phyloP scores from a whole-genome alignment of 1,140 invertebrate genomes.

The Pygmarrhopalites habei region DNA sequence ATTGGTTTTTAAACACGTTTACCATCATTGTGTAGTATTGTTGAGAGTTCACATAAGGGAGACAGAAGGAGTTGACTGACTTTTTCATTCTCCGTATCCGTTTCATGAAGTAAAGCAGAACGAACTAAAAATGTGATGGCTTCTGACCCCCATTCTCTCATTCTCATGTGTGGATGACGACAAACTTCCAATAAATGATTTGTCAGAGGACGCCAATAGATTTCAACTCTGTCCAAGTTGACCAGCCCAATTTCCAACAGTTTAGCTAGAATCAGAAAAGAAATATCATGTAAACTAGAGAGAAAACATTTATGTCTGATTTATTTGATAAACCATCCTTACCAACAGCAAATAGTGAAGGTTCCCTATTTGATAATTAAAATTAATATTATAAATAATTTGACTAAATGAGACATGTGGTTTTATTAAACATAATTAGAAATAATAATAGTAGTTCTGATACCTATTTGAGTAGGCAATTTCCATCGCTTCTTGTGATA shows the following conservation, averaged over 20 bases:
- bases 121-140: slow-evolving; percentile 91
- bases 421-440: background rate
- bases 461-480: slow-evolving; percentile 82
- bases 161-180: slow-evolving; percentile 86
- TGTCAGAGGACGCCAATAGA: slow-evolving; percentile 93
- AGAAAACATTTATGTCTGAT: background rate
- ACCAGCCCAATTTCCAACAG: slow-evolving; percentile 91
- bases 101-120: slow-evolving; percentile 69
- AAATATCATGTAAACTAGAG: slow-evolving; percentile 43
- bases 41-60: slow-evolving; percentile 82
- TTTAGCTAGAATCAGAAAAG: too few relatives aligned
- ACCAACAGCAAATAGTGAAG: slow-evolving; percentile 11
- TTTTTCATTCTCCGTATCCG: slow-evolving; percentile 52
- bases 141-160: slow-evolving; percentile 96
- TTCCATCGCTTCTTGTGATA: slow-evolving; percentile 96
- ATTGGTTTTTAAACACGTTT: too few relatives aligned
- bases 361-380: too few relatives aligned
- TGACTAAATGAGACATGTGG: background rate
- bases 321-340: slow-evolving; percentile 17
- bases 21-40: slow-evolving; percentile 83
- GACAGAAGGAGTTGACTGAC: slow-evolving; percentile 78
- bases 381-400: too few relatives aligned
- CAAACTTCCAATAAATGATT: slow-evolving; percentile 93
- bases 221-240: slow-evolving; percentile 86
- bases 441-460: slow-evolving; percentile 3